Evolutionary conservation across 1,140 invertebrate genomes (phyloP).

Genomic region (Cydia amplana): DNA sequence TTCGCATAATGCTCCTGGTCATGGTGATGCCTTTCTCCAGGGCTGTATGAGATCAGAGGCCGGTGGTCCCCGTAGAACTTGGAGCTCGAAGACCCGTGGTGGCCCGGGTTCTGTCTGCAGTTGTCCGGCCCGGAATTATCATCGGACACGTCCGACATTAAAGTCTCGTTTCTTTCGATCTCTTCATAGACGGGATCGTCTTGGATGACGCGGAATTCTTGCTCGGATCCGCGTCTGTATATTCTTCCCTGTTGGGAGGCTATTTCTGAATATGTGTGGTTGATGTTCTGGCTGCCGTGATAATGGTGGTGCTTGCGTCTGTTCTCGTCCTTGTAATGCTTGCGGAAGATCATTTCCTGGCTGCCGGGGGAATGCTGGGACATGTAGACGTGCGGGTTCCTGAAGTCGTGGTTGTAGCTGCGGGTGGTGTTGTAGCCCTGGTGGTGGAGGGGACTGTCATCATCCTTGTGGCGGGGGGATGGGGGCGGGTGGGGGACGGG

Average conservation of each 20-base stretch:
- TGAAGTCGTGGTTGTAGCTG: constrained; percentile 83
- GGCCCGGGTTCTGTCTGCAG: constrained; percentile 77
- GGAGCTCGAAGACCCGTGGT: constrained; percentile 80
- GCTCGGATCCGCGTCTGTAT: constrained; percentile 74
- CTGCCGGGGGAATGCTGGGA: constrained; percentile 75
- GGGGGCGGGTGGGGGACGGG: constrained; percentile 50
- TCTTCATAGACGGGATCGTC: constrained; percentile 91
- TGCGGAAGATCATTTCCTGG: constrained; percentile 74
- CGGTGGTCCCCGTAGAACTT: constrained; percentile 90
- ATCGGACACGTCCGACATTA: constrained; percentile 89
- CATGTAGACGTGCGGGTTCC: constrained; percentile 75
- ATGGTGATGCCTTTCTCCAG: constrained; percentile 78
- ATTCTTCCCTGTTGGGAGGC: constrained; percentile 72
- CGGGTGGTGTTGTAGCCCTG: constrained; percentile 72
- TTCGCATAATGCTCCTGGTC: constrained; percentile 79
- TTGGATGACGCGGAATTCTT: constrained; percentile 76
- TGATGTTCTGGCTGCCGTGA: constrained; percentile 68
- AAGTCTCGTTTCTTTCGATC: constrained; percentile 86
- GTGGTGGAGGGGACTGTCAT: constrained; percentile 69
- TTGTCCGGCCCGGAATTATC: constrained; percentile 89
- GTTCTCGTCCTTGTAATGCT: constrained; percentile 72
- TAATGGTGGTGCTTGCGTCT: constrained; percentile 71
- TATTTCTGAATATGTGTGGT: constrained; percentile 83
- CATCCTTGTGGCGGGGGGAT: constrained; percentile 67
- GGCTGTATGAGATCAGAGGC: constrained; percentile 86